Percentiles rank a stretch among this genome's conserved stretches.
These are phyloP conservation scores for Crypturellus tataupa DNA, from an alignment of 2,797 vertebrate genomes.

Conservation along the genomic window DNA sequence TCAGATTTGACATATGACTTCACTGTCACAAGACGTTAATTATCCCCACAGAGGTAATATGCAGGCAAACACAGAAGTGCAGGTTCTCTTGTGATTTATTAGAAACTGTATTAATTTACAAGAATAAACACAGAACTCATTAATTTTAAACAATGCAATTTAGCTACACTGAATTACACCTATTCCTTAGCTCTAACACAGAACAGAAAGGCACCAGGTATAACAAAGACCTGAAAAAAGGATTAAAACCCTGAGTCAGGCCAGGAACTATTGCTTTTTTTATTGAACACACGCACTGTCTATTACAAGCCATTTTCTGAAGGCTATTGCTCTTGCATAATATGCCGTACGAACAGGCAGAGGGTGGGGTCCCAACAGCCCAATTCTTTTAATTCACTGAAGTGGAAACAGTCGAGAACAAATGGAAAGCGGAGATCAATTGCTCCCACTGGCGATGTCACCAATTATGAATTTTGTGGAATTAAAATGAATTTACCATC, in stretches of 20 bases:
- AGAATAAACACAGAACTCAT: slow-evolving; percentile 69
- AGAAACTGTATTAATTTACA: slow-evolving; percentile 63
- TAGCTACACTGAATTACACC: slow-evolving; percentile 31
- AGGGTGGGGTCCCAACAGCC: slow-evolving; percentile 73
- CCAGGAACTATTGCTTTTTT: slow-evolving; percentile 48
- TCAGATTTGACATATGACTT: slow-evolving; percentile 61
- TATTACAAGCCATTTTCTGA: slow-evolving; percentile 69
- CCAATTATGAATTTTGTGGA: slow-evolving; percentile 73
- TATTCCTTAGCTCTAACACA: not conserved
- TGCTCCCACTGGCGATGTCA: slow-evolving; percentile 75
- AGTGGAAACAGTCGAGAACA: slow-evolving; percentile 78
- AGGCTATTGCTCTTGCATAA: slow-evolving; percentile 69
- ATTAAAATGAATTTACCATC: slow-evolving; percentile 78
- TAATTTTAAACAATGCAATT: slow-evolving; percentile 66
- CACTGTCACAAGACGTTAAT: slow-evolving; percentile 61
- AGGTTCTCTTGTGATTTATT: slow-evolving; percentile 52
- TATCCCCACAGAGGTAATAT: slow-evolving; percentile 60
- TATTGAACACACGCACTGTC: slow-evolving; percentile 50
- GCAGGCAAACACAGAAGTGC: slow-evolving; percentile 25
- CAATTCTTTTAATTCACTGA: slow-evolving; percentile 77
- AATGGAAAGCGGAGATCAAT: slow-evolving; percentile 79
- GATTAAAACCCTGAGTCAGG: slow-evolving; percentile 41
- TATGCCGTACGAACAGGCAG: slow-evolving; percentile 59
- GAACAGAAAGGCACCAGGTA: slow-evolving; percentile 33
- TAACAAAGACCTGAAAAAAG: slow-evolving; percentile 54